These are phyloP conservation scores for Zophobas atratus DNA, from an alignment of 1,140 invertebrate species.

Conservation along the genomic window DNA sequence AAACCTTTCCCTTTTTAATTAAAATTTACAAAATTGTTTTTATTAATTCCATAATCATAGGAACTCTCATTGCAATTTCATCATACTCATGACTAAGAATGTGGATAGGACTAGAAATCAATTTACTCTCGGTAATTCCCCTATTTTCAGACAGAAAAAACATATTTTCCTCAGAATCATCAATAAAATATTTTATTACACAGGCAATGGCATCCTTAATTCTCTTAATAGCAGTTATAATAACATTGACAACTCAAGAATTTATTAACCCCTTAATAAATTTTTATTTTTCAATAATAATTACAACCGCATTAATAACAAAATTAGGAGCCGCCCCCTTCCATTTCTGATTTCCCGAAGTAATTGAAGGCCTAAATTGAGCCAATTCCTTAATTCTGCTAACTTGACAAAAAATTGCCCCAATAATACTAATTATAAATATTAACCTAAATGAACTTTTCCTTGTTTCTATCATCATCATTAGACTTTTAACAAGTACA, in stretches of 20 bases:
- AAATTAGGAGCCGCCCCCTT: conserved; percentile 70
- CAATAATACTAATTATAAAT: conserved; percentile 67
- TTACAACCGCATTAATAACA: conserved; percentile 66
- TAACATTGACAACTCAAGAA: conserved; percentile 65
- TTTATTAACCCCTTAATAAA: conserved; percentile 55
- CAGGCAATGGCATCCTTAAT: conserved; percentile 69
- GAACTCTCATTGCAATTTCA: conserved; percentile 69
- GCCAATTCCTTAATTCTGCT: conserved; percentile 68
- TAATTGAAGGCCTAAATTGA: conserved; percentile 68
- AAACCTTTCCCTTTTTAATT: conserved; percentile 69
- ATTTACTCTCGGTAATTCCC: conserved; percentile 71
- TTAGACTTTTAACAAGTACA: conserved; percentile 63
- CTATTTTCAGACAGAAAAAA: conserved; percentile 68
- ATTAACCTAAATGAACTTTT: conserved; percentile 50
- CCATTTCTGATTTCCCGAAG: conserved; percentile 70
- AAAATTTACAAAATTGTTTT: conserved; percentile 70
- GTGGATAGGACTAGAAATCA: conserved; percentile 74
- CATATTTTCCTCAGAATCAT: conserved; percentile 67
- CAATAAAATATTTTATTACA: conserved; percentile 71
- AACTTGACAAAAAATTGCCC: conserved; percentile 72
- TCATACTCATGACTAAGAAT: conserved; percentile 69
- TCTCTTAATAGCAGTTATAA: conserved; percentile 68
- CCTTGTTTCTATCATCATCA: conserved; percentile 66
- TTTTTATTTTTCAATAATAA: conserved; percentile 56
- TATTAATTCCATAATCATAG: conserved; percentile 67